Evolutionary conservation across 2,797 vertebrate species (phyloP).

Genomic region (Dendrocincla tyrannina): DNA sequence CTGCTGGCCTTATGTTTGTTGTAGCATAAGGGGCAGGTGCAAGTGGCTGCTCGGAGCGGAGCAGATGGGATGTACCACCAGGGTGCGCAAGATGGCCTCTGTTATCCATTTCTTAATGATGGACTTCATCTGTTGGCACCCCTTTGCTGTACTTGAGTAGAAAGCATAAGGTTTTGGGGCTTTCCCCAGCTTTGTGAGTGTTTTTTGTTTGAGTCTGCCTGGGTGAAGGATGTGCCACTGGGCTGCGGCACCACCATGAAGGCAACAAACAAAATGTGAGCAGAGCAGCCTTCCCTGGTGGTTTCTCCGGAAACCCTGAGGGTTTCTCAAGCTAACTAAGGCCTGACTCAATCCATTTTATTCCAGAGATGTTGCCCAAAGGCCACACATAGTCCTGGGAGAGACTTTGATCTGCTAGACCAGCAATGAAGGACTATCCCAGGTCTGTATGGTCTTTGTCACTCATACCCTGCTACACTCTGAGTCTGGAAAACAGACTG

Average conservation of each 20-base stretch:
- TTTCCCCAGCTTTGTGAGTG: neutral
- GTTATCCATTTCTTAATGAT: neutral
- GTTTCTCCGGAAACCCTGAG: neutral
- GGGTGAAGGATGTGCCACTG: neutral
- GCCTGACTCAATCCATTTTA: neutral
- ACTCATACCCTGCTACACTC: too few species aligned
- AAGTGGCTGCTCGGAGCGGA: neutral
- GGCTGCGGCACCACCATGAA: neutral
- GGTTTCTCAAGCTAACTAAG: neutral
- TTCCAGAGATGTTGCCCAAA: neutral
- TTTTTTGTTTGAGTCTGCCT: neutral
- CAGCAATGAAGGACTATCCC: neutral
- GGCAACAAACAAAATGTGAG: too few species aligned
- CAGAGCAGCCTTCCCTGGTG: neutral
- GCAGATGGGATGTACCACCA: fast-evolving
- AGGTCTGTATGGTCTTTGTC: neutral
- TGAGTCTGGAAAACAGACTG: neutral
- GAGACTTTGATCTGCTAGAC: neutral
- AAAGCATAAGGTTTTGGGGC: neutral
- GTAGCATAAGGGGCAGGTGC: neutral
- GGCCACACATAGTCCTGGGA: neutral
- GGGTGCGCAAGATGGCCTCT: neutral
- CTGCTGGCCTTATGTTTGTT: neutral
- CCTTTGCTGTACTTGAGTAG: neutral
- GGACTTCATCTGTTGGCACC: neutral